A percentile compares a stretch with the other conserved stretches of the same genome.
These are phyloP conservation scores for Oncorhynchus kisutch DNA, from an alignment of 2,113 vertebrate genomes.

Conservation along the genomic window DNA sequence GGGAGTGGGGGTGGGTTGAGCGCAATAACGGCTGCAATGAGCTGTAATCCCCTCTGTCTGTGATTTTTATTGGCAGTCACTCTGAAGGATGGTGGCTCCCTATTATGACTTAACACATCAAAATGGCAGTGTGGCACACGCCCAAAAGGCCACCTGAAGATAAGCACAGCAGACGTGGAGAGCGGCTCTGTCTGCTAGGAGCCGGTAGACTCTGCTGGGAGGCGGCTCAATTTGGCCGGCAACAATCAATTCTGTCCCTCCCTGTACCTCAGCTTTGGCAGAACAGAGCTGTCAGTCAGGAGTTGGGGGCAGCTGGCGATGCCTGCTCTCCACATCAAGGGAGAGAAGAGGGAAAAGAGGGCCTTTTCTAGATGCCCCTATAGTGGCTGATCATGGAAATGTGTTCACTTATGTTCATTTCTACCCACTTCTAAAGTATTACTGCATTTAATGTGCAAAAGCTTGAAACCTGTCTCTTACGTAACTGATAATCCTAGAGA, in stretches of 20 bases:
- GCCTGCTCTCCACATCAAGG: slow-evolving; percentile 10
- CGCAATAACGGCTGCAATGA: slow-evolving; percentile 4
- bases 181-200: slow-evolving; percentile 58
- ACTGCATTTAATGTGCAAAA: too few relatives aligned
- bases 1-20: slow-evolving; percentile 25
- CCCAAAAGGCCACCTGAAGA: slow-evolving; percentile 80
- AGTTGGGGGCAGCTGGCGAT: slow-evolving; percentile 63
- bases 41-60: slow-evolving; percentile 72
- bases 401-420: too few relatives aligned
- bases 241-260: slow-evolving; percentile 76
- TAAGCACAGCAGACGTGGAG: slow-evolving; percentile 72
- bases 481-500: too few relatives aligned
- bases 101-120: slow-evolving; percentile 81
- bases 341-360: neutral
- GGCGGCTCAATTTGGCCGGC: slow-evolving; percentile 75
- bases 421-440: too few relatives aligned
- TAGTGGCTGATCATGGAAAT: too few relatives aligned
- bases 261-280: slow-evolving; percentile 61
- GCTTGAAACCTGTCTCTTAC: too few relatives aligned
- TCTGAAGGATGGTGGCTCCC: slow-evolving; percentile 72
- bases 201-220: slow-evolving; percentile 68
- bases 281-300: slow-evolving; percentile 68
- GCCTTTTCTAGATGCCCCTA: too few relatives aligned
- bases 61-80: slow-evolving; percentile 74
- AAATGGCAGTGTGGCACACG: slow-evolving; percentile 75